Percentiles rank a stretch among this genome's conserved stretches.
Evolutionary conservation across 2,797 vertebrate species (phyloP).

Genomic region (Urosaurus nigricauda): DNA sequence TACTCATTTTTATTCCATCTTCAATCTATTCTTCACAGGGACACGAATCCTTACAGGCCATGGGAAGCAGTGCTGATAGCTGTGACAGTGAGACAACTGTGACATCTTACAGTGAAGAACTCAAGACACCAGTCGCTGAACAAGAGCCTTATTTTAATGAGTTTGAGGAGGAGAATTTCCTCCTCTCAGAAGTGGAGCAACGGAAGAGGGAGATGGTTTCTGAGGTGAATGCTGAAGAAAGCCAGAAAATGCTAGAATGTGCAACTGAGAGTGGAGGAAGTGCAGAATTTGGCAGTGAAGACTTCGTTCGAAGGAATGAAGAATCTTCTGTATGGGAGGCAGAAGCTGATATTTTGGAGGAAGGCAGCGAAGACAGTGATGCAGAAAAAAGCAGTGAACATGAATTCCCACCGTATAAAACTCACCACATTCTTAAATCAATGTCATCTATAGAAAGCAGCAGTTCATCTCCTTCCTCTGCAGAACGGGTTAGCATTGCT

Average conservation of each 20-base stretch:
- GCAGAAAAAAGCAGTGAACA: conserved; percentile 62
- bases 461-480: conserved; percentile 50
- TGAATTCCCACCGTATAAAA: conserved; percentile 80
- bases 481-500: conserved; percentile 75
- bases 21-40: conserved; percentile 76
- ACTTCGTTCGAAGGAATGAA: conserved; percentile 44
- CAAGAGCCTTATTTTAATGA: conserved; percentile 80
- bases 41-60: conserved; percentile 86
- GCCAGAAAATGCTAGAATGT: conserved; percentile 34
- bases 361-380: conserved; percentile 72
- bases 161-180: conserved; percentile 75
- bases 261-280: conserved; percentile 49
- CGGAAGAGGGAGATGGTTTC: conserved; percentile 42
- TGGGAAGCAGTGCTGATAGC: conserved; percentile 93
- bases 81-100: conserved; percentile 97
- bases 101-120: conserved; percentile 86
- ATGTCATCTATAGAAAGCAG: conserved; percentile 70
- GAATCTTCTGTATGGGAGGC: conserved; percentile 45
- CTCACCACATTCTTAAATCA: conserved; percentile 83
- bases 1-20: neutral
- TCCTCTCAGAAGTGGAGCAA: conserved; percentile 55
- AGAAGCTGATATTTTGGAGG: conserved; percentile 55
- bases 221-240: conserved; percentile 48
- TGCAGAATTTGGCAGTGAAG: conserved; percentile 48
- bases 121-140: conserved; percentile 78